A percentile compares a stretch with the other conserved stretches of the same genome.
phyloP scores from a whole-genome alignment of 2,113 vertebrate genomes.

The Taurulus bubalis region DNA sequence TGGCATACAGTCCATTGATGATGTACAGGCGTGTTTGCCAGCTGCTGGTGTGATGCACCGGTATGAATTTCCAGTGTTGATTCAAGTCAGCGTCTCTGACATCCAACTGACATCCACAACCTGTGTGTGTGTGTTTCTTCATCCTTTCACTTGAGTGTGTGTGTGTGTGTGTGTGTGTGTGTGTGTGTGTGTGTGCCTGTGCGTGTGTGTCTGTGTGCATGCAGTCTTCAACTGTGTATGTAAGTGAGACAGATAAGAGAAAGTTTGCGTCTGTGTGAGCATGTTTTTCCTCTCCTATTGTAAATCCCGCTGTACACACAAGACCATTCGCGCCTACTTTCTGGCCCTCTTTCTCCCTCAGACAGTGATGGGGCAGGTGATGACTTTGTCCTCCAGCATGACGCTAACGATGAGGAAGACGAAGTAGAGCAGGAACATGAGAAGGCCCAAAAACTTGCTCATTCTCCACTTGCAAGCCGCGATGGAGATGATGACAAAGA shows the following conservation, averaged over 20 bases:
- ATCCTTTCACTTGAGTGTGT: background rate
- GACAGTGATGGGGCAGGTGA: conserved; percentile 78
- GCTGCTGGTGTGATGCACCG: conserved; percentile 22
- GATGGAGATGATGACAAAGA: conserved; percentile 85
- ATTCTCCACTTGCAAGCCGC: conserved; percentile 82
- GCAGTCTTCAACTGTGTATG: conserved; percentile 23
- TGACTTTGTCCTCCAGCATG: conserved; percentile 85
- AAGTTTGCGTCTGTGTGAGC: conserved; percentile 22
- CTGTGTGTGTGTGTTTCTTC: background rate
- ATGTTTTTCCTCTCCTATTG: conserved; percentile 12
- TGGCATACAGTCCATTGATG: conserved; percentile 19
- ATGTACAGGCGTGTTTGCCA: background rate
- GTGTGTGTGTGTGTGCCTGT: conserved; percentile 3
- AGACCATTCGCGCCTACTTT: background rate
- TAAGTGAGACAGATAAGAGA: conserved; percentile 24
- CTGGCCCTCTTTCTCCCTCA: conserved; percentile 54
- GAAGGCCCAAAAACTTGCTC: conserved; percentile 80
- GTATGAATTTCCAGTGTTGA: conserved; percentile 8
- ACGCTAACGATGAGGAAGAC: conserved; percentile 84
- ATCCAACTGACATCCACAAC: conserved; percentile 24
- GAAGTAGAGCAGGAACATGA: conserved; percentile 85
- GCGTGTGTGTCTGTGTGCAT: conserved; percentile 12
- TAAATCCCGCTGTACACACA: conserved; percentile 7
- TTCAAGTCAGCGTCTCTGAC: conserved; percentile 12
- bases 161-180: conserved; percentile 12